These are phyloP conservation scores for Argyresthia albistria DNA, from an alignment of 2,888 invertebrate species.

Conservation along the genomic window DNA sequence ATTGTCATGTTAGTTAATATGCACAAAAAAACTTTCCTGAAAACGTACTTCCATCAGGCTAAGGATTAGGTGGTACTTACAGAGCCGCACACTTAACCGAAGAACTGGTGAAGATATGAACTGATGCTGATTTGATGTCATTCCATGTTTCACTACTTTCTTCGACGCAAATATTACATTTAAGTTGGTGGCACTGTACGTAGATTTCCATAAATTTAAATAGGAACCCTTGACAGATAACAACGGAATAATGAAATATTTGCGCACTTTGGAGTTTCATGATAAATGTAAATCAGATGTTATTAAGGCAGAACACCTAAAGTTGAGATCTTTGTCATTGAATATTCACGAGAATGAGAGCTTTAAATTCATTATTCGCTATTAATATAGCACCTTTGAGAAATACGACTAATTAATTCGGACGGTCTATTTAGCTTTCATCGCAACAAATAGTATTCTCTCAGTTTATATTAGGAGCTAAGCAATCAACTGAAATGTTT, in stretches of 20 bases:
- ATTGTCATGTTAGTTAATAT: too few relatives aligned
- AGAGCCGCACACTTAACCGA: too few relatives aligned
- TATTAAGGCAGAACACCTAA: conserved; percentile 32
- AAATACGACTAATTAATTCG: conserved; percentile 18
- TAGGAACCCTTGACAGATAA: conserved; percentile 12
- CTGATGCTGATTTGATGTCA: too few relatives aligned
- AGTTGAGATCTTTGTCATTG: conserved; percentile 31
- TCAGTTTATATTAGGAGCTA: not conserved
- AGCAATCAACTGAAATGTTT: not conserved
- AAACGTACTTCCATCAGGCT: too few relatives aligned
- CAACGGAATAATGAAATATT: conserved; percentile 8
- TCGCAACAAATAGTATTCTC: not conserved
- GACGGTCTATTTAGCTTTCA: conserved; percentile 2
- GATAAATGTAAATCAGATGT: conserved; percentile 21
- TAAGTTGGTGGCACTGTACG: too few relatives aligned
- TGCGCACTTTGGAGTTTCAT: conserved; percentile 18
- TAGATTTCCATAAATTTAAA: conserved; percentile 31
- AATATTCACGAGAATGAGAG: conserved; percentile 53
- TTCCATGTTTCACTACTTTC: too few relatives aligned
- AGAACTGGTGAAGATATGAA: too few relatives aligned
- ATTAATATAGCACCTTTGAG: conserved; percentile 30
- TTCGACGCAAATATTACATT: too few relatives aligned
- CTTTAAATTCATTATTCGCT: conserved; percentile 43
- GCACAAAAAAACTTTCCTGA: too few relatives aligned
- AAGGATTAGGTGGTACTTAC: too few relatives aligned